phyloP scores from a whole-genome alignment of 2,888 invertebrate genomes.

The Lasioglossum figueresi region DNA sequence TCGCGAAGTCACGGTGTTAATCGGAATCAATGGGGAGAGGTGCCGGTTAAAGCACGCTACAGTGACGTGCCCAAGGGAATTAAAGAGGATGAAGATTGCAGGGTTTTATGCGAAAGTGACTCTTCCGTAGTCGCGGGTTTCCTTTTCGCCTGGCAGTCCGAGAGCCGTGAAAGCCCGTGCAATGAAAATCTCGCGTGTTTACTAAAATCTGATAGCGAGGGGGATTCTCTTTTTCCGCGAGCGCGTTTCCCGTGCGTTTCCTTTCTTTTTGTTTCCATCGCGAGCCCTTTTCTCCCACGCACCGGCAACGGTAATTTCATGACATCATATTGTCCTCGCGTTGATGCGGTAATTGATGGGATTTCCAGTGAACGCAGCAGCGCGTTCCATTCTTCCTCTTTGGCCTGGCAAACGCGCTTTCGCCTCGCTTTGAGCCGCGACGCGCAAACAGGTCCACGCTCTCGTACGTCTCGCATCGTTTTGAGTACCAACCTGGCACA shows the following conservation, averaged over 20 bases:
- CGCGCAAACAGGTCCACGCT: neutral
- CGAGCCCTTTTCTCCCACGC: neutral
- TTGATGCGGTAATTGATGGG: slow-evolving; percentile 26
- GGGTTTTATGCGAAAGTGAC: slow-evolving; percentile 17
- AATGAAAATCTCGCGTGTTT: slow-evolving; percentile 12
- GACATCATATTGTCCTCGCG: slow-evolving; percentile 19
- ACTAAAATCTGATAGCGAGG: neutral
- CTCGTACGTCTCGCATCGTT: neutral
- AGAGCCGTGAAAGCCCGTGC: neutral
- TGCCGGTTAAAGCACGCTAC: neutral
- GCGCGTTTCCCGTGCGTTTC: neutral
- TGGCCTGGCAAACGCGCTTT: slow-evolving; percentile 5
- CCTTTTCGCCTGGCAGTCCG: neutral
- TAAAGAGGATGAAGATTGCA: slow-evolving; percentile 21
- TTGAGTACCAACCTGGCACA: neutral
- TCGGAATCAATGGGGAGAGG: neutral
- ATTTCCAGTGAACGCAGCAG: slow-evolving; percentile 7
- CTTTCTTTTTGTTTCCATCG: neutral
- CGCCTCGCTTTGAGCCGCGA: neutral
- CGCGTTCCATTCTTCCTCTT: slow-evolving; percentile 11
- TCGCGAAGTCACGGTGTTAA: neutral
- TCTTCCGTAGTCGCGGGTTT: neutral
- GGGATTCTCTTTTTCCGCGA: neutral
- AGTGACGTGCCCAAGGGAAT: neutral
- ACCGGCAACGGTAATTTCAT: slow-evolving; percentile 9